Evolutionary conservation across 2,113 vertebrate species (phyloP).

Genomic region (Egretta garzetta): DNA sequence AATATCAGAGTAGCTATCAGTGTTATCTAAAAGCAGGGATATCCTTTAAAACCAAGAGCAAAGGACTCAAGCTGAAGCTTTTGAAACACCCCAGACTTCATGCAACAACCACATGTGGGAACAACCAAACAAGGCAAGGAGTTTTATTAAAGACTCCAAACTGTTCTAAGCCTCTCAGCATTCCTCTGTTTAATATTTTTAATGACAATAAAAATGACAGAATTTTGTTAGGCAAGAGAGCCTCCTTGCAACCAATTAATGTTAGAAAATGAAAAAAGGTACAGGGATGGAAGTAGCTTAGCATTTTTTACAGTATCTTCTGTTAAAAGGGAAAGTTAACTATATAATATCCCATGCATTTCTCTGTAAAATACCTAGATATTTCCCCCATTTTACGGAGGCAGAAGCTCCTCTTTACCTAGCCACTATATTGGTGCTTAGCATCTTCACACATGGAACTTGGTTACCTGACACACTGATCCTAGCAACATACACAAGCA

Average conservation of each 20-base stretch:
- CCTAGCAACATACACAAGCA: neutral
- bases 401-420: neutral
- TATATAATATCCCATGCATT: fast-evolving
- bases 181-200: neutral
- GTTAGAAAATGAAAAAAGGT: neutral
- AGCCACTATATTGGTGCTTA: fast-evolving
- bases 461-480: neutral
- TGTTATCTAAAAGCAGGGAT: neutral
- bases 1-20: neutral
- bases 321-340: neutral
- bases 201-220: neutral
- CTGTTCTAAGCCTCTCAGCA: neutral
- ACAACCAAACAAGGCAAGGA: neutral
- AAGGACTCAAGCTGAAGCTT: neutral
- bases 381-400: neutral
- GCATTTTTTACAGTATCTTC: neutral
- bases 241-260: neutral
- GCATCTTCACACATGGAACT: neutral
- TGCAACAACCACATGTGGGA: neutral
- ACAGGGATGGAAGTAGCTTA: neutral
- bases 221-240: neutral
- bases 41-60: neutral
- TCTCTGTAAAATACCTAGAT: neutral
- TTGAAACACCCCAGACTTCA: neutral
- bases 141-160: neutral